Evolutionary conservation across 2,888 invertebrate genomes (phyloP).

Genomic region (Epiblema foenella): DNA sequence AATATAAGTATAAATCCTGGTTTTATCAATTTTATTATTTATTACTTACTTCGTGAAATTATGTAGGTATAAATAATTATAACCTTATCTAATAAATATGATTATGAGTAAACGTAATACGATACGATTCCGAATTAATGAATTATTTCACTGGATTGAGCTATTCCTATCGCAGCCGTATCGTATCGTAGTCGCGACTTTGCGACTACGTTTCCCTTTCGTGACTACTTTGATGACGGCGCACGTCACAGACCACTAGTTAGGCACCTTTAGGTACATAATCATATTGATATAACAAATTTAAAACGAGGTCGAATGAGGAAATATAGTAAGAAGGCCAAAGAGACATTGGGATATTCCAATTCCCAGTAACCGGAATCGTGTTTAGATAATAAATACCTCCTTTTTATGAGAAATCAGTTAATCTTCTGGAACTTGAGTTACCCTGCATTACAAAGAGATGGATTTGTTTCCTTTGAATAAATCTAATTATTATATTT

Average conservation of each 20-base stretch:
- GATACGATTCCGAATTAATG: not conserved
- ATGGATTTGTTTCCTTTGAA: no score
- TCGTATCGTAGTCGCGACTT: no score
- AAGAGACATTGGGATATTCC: conserved; percentile 13
- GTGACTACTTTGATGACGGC: conserved; percentile 1
- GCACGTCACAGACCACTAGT: conserved; percentile 18
- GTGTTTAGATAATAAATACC: not conserved
- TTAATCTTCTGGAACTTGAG: not conserved
- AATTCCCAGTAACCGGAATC: conserved; percentile 12
- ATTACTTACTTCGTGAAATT: conserved; percentile 1
- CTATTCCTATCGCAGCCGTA: conserved; percentile 5
- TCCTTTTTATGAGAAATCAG: not conserved
- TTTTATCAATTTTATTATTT: no score
- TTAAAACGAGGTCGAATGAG: conserved; percentile 27
- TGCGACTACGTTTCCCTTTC: not conserved
- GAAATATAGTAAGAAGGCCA: not conserved
- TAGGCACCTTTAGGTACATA: no score
- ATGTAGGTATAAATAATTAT: conserved; percentile 10
- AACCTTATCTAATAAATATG: conserved; percentile 18
- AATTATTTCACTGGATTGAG: conserved; percentile 25
- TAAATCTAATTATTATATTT: no score
- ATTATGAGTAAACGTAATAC: conserved; percentile 2
- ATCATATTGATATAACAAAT: conserved; percentile 34
- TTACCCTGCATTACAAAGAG: no score
- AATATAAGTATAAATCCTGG: no score